Conservation (phyloP, 2,113 vertebrate genomes). For the Talpa occidentalis region DNA sequence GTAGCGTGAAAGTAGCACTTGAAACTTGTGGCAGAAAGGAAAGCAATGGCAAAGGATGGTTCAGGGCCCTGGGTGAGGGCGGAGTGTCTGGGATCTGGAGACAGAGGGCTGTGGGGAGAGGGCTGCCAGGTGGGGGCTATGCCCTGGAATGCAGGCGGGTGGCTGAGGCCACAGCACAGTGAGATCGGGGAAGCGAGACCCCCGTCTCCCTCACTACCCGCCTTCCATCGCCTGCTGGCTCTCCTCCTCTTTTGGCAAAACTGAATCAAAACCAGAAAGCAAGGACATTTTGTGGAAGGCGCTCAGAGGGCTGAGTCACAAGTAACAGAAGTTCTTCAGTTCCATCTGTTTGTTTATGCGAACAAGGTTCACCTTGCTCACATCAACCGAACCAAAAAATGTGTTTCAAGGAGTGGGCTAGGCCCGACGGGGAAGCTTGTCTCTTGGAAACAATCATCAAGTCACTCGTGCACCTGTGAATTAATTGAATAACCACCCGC, state of each 20-base stretch:
- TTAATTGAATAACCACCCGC: background rate
- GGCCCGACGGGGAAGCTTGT: background rate
- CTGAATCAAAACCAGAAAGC: background rate
- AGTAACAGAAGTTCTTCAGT: background rate
- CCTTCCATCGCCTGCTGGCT: background rate
- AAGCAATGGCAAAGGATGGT: background rate
- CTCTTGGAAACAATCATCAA: background rate
- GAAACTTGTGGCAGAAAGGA: background rate
- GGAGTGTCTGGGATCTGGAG: background rate
- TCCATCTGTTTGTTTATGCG: background rate
- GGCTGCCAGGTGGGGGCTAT: background rate
- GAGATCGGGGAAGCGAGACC: background rate
- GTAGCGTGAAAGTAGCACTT: background rate
- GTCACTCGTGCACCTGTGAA: background rate
- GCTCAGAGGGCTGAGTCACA: background rate
- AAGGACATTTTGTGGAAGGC: background rate
- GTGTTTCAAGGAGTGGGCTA: background rate
- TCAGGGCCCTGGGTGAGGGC: background rate
- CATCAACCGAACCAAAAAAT: background rate
- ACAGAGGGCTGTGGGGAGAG: background rate
- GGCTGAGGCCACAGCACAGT: background rate
- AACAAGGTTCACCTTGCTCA: background rate
- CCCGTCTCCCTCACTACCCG: rapidly evolving
- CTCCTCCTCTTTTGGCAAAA: rapidly evolving
- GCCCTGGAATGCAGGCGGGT: background rate